Percentiles rank a stretch among this genome's conserved stretches.
phyloP scores from a whole-genome alignment of 2,113 vertebrate genomes.

The Oreocharis arfaki region DNA sequence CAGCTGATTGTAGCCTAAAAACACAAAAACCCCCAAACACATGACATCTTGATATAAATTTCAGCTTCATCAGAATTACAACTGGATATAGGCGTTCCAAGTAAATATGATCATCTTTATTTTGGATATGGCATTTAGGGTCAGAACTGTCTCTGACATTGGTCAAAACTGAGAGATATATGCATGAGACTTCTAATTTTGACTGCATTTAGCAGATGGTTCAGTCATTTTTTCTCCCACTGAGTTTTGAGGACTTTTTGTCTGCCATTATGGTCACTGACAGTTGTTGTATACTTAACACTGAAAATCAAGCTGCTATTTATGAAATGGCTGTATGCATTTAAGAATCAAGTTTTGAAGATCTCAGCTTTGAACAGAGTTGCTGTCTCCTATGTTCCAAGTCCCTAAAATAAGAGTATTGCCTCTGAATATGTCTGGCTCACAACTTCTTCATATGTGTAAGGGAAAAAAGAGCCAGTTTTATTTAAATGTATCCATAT shows the following conservation, averaged over 20 bases:
- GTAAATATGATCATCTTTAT: background rate
- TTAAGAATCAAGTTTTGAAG: background rate
- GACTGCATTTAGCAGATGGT: background rate
- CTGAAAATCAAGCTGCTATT: slow-evolving; percentile 1
- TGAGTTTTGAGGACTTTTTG: background rate
- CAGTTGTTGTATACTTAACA: background rate
- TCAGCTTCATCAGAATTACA: background rate
- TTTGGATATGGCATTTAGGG: background rate
- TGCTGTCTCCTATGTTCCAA: background rate
- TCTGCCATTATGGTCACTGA: background rate
- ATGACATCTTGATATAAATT: background rate
- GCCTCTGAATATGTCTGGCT: background rate
- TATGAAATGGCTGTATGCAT: background rate
- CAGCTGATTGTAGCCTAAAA: background rate
- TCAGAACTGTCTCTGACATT: background rate
- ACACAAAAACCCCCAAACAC: no score
- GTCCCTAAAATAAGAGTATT: background rate
- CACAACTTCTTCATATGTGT: background rate
- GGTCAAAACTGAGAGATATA: background rate
- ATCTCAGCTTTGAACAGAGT: background rate
- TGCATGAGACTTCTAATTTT: background rate
- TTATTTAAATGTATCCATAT: background rate
- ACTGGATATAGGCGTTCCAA: background rate
- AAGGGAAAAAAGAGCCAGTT: background rate
- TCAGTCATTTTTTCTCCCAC: background rate